A percentile compares a stretch with the other conserved stretches of the same genome.
These are phyloP conservation scores for Gasterosteus aculeatus DNA, from an alignment of 2,113 vertebrate species.

Conservation along the genomic window DNA sequence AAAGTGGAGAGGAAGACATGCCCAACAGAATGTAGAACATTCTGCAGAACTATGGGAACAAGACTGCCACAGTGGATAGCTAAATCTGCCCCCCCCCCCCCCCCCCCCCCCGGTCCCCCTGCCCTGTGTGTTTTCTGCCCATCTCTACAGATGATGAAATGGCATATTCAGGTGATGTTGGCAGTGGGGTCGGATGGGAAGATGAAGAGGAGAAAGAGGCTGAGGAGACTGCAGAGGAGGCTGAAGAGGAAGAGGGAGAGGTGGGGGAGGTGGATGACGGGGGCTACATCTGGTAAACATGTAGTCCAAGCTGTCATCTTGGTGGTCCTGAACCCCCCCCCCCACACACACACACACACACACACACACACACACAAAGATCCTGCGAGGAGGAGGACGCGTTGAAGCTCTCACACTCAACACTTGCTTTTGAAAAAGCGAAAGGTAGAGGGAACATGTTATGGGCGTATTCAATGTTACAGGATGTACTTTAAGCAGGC, in stretches of 20 bases:
- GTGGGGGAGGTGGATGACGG: constrained; percentile 91
- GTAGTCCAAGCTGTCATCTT: constrained; percentile 50
- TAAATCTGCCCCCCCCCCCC: constrained; percentile 10
- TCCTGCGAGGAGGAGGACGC: constrained; percentile 62
- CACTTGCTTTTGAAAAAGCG: constrained; percentile 40
- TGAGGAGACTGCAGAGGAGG: constrained; percentile 87
- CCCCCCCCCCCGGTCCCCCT: neutral
- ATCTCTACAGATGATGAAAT: constrained; percentile 85
- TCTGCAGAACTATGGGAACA: no score
- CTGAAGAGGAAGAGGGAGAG: constrained; percentile 93
- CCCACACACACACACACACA: constrained; percentile 40
- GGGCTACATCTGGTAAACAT: constrained; percentile 95
- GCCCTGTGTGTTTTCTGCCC: constrained; percentile 13
- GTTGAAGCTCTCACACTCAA: constrained; percentile 66
- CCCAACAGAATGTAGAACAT: constrained; percentile 43
- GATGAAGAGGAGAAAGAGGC: constrained; percentile 96
- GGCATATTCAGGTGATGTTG: constrained; percentile 93
- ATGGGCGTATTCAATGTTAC: constrained; percentile 53
- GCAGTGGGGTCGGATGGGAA: constrained; percentile 95
- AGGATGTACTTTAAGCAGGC: constrained; percentile 53
- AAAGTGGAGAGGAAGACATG: constrained; percentile 35
- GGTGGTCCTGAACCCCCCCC: constrained; percentile 44
- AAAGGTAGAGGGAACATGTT: constrained; percentile 43
- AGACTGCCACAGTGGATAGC: constrained; percentile 41
- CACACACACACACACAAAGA: constrained; percentile 53